These are phyloP conservation scores for Bujurquina vittata DNA, from an alignment of 2,113 vertebrate genomes.

Conservation along the genomic window DNA sequence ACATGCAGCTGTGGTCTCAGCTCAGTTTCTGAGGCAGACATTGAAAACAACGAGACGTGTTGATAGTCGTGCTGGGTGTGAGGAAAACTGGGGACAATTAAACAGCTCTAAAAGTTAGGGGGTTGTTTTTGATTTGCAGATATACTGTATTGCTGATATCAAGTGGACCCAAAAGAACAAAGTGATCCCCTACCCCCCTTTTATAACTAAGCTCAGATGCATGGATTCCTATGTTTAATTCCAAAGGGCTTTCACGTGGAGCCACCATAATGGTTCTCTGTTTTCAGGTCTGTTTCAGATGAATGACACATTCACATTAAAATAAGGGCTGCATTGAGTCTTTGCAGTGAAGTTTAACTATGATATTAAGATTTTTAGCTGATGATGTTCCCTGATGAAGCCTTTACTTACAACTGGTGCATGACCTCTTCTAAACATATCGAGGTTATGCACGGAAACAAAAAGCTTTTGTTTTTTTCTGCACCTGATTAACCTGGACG, in stretches of 20 bases:
- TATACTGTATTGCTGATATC: background rate
- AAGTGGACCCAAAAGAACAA: background rate
- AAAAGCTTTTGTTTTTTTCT: background rate
- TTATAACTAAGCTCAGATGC: background rate
- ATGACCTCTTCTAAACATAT: background rate
- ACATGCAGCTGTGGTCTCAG: constrained; percentile 73
- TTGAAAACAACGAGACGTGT: constrained; percentile 50
- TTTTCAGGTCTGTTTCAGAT: constrained; percentile 4
- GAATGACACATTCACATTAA: constrained; percentile 4
- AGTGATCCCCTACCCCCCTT: background rate
- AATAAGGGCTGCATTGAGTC: background rate
- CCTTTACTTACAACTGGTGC: background rate
- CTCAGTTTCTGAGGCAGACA: constrained; percentile 52
- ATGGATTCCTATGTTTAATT: constrained; percentile 13
- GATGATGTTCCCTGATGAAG: background rate
- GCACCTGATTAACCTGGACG: background rate
- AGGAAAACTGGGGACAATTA: constrained; percentile 52
- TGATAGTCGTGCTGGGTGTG: constrained; percentile 53
- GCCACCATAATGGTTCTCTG: constrained; percentile 4
- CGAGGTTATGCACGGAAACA: background rate
- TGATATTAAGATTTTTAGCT: background rate
- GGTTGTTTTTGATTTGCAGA: constrained; percentile 21
- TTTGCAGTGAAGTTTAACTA: constrained; percentile 3
- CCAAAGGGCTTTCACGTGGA: constrained; percentile 5
- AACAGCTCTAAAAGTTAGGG: constrained; percentile 4